Evolutionary conservation across 1,140 invertebrate genomes (phyloP).

Genomic region (Belonocnema kinseyi): DNA sequence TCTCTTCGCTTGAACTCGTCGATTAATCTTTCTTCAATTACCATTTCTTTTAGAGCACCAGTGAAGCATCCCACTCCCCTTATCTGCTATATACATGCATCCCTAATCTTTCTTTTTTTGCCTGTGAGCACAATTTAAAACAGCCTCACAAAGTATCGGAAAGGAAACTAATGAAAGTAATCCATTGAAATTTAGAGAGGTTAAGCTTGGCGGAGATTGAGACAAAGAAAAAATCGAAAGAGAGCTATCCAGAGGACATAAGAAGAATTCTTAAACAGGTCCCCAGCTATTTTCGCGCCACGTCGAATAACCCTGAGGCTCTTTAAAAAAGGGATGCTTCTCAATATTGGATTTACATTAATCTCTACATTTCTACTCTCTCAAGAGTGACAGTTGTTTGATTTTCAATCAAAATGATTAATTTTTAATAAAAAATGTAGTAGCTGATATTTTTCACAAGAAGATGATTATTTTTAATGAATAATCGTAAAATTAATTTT

Average conservation of each 20-base stretch:
- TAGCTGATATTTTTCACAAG: no score
- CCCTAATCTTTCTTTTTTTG: constrained; percentile 12
- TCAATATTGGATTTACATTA: no score
- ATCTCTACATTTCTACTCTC: no score
- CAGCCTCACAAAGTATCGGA: no score
- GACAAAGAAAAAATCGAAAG: constrained; percentile 7
- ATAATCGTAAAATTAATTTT: no score
- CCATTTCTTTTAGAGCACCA: constrained; percentile 2
- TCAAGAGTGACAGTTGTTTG: no score
- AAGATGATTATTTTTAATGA: no score
- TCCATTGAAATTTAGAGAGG: constrained; percentile 19
- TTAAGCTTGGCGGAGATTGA: constrained; percentile 16
- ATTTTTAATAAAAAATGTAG: no score
- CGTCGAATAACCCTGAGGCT: neutral
- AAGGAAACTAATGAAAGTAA: constrained; percentile 25
- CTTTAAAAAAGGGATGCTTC: neutral
- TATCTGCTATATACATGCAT: constrained; percentile 4
- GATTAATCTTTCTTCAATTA: constrained; percentile 13
- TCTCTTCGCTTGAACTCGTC: no score
- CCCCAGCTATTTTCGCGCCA: neutral
- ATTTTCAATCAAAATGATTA: no score
- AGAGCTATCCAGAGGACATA: no score
- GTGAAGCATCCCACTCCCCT: neutral
- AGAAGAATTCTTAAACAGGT: neutral
- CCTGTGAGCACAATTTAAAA: constrained; percentile 8